Conservation (phyloP, 2,797 vertebrate species). For the Megalops cyprinoides region DNA sequence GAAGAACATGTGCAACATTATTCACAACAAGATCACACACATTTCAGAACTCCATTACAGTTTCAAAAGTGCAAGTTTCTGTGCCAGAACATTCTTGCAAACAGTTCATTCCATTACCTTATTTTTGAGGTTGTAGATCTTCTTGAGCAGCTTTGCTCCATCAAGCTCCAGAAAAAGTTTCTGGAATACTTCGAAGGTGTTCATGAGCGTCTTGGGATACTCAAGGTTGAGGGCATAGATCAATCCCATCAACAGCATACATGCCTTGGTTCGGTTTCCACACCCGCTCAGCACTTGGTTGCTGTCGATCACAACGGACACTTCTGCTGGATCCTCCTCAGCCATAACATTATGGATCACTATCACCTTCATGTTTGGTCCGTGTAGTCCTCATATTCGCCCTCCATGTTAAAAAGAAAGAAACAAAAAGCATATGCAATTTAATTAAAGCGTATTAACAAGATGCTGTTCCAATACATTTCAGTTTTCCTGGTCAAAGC, state of each 20-base stretch:
- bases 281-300: constrained; percentile 37
- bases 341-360: constrained; percentile 33
- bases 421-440: constrained; percentile 35
- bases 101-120: constrained; percentile 30
- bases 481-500: neutral
- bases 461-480: neutral
- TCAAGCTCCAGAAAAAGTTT: constrained; percentile 37
- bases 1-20: too few relatives aligned
- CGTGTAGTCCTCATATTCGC: constrained; percentile 28
- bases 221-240: constrained; percentile 35
- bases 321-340: constrained; percentile 32
- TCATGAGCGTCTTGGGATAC: too few relatives aligned
- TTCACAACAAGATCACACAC: too few relatives aligned
- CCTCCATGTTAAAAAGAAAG: constrained; percentile 35
- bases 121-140: constrained; percentile 36
- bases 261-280: constrained; percentile 41
- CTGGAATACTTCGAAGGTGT: constrained; percentile 38
- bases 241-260: constrained; percentile 39
- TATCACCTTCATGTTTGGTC: constrained; percentile 40
- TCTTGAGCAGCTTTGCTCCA: constrained; percentile 32
- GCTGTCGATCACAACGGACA: constrained; percentile 41
- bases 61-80: too few relatives aligned
- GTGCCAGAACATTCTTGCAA: neutral
- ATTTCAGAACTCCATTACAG: too few relatives aligned
- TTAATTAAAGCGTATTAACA: neutral